phyloP scores from a whole-genome alignment of 1,140 invertebrate genomes.

The Drosophila oshimai region DNA sequence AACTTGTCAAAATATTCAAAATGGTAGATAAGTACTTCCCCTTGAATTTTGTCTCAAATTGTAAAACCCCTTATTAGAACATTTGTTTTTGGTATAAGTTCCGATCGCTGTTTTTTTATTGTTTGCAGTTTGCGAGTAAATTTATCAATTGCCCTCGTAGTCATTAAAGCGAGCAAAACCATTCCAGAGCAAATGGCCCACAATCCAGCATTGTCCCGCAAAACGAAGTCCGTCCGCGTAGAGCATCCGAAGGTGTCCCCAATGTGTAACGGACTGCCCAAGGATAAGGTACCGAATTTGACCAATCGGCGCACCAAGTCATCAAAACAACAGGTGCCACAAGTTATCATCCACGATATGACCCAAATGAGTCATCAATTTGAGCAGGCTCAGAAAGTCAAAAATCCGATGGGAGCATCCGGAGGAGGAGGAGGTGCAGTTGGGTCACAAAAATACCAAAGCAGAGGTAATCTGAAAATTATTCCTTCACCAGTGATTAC shows the following conservation, averaged over 20 bases:
- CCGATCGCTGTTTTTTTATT: background rate
- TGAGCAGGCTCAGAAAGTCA: background rate
- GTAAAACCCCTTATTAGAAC: background rate
- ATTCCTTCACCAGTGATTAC: no score
- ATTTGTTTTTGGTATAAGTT: conserved; percentile 1
- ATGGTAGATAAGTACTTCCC: background rate
- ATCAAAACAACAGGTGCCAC: background rate
- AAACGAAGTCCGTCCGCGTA: background rate
- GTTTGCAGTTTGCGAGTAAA: background rate
- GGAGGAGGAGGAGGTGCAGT: background rate
- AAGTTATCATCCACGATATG: background rate
- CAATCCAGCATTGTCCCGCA: background rate
- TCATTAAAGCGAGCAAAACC: no score
- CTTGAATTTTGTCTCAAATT: background rate
- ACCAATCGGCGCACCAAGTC: background rate
- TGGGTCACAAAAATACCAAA: background rate
- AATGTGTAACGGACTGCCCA: background rate
- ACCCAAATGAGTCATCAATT: background rate
- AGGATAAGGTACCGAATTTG: background rate
- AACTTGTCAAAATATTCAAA: no score
- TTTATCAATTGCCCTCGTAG: background rate
- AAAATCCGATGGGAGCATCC: background rate
- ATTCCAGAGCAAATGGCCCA: background rate
- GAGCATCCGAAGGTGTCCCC: background rate
- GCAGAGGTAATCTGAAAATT: background rate